phyloP scores from a whole-genome alignment of 2,797 vertebrate species.

The Huso huso region DNA sequence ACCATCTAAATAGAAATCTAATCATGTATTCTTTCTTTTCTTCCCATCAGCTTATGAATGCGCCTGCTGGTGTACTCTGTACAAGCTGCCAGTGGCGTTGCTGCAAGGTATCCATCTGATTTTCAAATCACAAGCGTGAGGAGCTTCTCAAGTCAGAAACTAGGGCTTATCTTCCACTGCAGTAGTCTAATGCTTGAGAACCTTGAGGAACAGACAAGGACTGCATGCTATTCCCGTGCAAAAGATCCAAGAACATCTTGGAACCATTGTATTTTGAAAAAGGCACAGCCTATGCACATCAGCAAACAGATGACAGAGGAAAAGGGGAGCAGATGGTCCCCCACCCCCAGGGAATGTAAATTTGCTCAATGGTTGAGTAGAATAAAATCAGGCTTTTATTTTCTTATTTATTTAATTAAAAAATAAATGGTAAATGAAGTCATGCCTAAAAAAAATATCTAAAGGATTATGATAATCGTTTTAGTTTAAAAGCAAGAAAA shows the following conservation, averaged over 20 bases:
- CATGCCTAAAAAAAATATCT: too few species aligned
- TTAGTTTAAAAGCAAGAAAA: too few species aligned
- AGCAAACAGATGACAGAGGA: not conserved
- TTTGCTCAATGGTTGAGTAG: not conserved
- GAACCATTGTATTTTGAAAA: not conserved
- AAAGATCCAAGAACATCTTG: not conserved
- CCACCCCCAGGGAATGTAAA: not conserved
- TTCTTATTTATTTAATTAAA: too few species aligned
- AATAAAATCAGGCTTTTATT: too few species aligned
- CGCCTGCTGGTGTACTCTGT: not conserved
- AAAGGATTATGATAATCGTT: too few species aligned
- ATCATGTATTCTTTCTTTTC: too few species aligned
- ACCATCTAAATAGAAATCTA: too few species aligned
- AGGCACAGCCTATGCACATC: not conserved
- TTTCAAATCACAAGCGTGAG: not conserved
- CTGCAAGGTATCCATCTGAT: not conserved
- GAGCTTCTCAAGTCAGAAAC: not conserved
- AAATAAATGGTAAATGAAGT: too few species aligned
- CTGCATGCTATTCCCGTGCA: not conserved
- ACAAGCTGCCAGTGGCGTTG: not conserved
- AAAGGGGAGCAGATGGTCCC: conserved; percentile 3
- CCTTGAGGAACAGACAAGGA: not conserved
- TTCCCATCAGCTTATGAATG: too few species aligned
- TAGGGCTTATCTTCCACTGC: not conserved
- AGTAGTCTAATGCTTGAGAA: conserved; percentile 1